Evolutionary conservation across 2,888 invertebrate genomes (phyloP).

Genomic region (Lycaena phlaeas): DNA sequence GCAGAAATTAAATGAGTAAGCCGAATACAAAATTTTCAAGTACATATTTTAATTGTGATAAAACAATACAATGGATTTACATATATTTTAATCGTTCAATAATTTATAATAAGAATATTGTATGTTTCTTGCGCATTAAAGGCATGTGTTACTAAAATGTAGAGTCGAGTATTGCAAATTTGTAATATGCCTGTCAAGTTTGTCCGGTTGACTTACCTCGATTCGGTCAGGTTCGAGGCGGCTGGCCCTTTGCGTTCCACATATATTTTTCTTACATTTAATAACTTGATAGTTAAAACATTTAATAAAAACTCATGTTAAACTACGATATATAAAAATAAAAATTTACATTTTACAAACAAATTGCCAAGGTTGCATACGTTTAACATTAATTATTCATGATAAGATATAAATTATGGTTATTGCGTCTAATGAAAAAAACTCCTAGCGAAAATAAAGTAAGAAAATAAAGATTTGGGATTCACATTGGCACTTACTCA

Average conservation of each 20-base stretch:
- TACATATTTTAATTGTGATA: not conserved
- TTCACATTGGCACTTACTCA: conserved; percentile 67
- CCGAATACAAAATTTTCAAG: not conserved
- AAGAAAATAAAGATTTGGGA: conserved; percentile 62
- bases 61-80: too few relatives aligned
- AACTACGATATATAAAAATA: not conserved
- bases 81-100: too few relatives aligned
- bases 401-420: conserved; percentile 23
- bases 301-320: not conserved
- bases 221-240: conserved; percentile 62
- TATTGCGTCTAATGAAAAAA: conserved; percentile 9
- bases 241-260: conserved; percentile 57
- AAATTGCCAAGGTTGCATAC: conserved; percentile 3
- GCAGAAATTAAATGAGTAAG: conserved; percentile 13
- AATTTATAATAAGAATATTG: too few relatives aligned
- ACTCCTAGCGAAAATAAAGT: conserved; percentile 34
- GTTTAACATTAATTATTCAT: conserved; percentile 4
- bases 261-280: conserved; percentile 25
- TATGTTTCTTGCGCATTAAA: too few relatives aligned
- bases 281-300: conserved; percentile 3
- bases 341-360: conserved; percentile 1
- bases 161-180: conserved; percentile 16
- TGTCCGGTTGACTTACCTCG: conserved; percentile 67
- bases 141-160: not conserved
- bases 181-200: conserved; percentile 51